Evolutionary conservation across 2,888 invertebrate species (phyloP), one percentile per base, ranked within the genome.

Genomic region (Drosophila mulleri): DNA sequence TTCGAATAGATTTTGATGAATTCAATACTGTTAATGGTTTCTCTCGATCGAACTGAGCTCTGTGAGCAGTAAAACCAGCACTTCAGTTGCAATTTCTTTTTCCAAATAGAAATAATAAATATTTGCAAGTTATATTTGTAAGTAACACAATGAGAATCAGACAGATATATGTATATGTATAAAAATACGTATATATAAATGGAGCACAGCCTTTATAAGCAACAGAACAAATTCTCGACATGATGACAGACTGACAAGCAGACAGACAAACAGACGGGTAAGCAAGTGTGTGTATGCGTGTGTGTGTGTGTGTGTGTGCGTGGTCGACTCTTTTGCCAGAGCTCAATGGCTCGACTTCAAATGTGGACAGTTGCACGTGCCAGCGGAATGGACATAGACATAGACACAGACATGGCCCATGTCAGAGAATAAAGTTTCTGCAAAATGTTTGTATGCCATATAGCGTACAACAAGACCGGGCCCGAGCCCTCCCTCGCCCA

Each of bases 291-390:
- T 52, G 26, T 26, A 23, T 23, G 20, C 20, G 26, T 26, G 18
- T 26, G n/a, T 37, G 35, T 16, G 56, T 9, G 42, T 20, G 16
- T 20, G 35, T 16, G 44, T 54, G 57, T 45, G 57, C 7, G 35
- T 14, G 20, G 18, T 7, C 11, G 67, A 78, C 82, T 86, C 77
- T 87, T 75, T 65, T 58, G 72, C 70, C 70, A 66, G 67, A 58
- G 58, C 48, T 65, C 29, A 39, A 39, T 39, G 41, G 58, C 72
- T 67, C 59, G 59, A 48, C 62, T 16, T 32, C 69, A 47, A 62
- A 68, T 45, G 58, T 58, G 67, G 70, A 72, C 74, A 68, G 69
- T 59, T 56, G 71, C 72, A 83, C 83, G 80, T 82, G 75, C 67
- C 50, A 48, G 61, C 58, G 48, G 58, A 39, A 35, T 58, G 63